Percentiles rank a stretch among this genome's conserved stretches.
phyloP scores from a whole-genome alignment of 2,888 invertebrate species.

The Peribatodes rhomboidaria region DNA sequence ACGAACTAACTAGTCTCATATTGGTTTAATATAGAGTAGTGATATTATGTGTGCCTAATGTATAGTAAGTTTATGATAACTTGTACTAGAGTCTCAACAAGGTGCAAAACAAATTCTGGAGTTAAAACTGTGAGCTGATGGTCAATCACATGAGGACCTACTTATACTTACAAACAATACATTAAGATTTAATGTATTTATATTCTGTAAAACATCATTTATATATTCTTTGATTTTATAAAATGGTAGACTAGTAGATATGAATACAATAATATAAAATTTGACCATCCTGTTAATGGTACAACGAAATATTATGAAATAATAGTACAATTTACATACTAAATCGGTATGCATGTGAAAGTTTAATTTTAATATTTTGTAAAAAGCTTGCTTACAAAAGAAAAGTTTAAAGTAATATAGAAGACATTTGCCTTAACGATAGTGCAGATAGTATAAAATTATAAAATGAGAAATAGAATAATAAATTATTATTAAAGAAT shows the following conservation, averaged over 20 bases:
- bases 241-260: conserved; percentile 3
- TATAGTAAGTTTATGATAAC: conserved; percentile 60
- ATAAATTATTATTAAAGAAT: conserved; percentile 5
- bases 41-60: conserved; percentile 83
- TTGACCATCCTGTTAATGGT: conserved; percentile 39
- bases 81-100: conserved; percentile 39
- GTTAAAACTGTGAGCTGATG: conserved; percentile 23
- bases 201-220: conserved; percentile 8
- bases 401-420: conserved; percentile 18
- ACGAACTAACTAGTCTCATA: conserved; percentile 86
- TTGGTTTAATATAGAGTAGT: conserved; percentile 80
- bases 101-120: conserved; percentile 34
- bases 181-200: not conserved
- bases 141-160: not conserved
- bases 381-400: conserved; percentile 37
- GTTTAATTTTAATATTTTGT: conserved; percentile 18
- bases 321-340: conserved; percentile 38
- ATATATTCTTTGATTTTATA: not conserved
- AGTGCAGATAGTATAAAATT: conserved; percentile 27
- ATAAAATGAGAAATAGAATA: conserved; percentile 16
- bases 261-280: not conserved
- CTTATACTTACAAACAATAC: not conserved
- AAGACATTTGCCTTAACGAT: conserved; percentile 35
- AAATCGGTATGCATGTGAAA: conserved; percentile 8
- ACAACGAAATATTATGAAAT: conserved; percentile 51